Base-by-base conservation (phyloP, 2,113 vertebrate species). In the Rana temporaria region DNA sequence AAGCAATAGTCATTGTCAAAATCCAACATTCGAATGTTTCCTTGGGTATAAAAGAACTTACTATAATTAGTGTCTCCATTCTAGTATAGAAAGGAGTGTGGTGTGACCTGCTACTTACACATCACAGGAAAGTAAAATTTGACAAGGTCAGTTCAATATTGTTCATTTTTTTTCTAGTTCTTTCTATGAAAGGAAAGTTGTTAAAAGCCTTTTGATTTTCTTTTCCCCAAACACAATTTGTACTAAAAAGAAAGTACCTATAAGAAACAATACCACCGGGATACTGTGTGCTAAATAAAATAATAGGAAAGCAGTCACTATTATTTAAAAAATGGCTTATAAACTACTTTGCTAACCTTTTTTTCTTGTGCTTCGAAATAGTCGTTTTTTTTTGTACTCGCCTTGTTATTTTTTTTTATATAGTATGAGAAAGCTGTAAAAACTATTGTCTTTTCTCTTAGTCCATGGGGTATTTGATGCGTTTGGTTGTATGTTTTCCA, bases 291-390 rank as follows among this genome's bases (percentile, higher is more conserved):
- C 75, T 79, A 67, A 79, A 67, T 79, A 79, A 56, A 79, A 66
- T 79, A 55, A 57, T 68, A 70, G 69, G 69, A 66, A 79, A 53
- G 18, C 55, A 22, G 19, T 22, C 57, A 30, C 53, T 55, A 79
- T 69, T 79, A 69, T 79, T 48, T 42, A 60, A 79, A 79, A 79
- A 79, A 78, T 55, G 42, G 73, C 73, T 62, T 73, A 57, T 73
- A 74, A 73, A 74, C 71, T 59, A 22, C 38, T 38, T 20, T 15
- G 8, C 55, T 69, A 69, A 69, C 78, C 64, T 42, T 79, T 79
- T 78, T 76, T 63, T 64, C 24, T 76, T 16, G 19, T 32, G 71
- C 30, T 56, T 59, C 55, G 55, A 18, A 55, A 74, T 22, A 55
- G 42, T 24, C n/a, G 17, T 32, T 72, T n/a, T 18, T 42, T 70